Conservation (phyloP, 2,888 invertebrate genomes). For the Nomada ferruginata region DNA sequence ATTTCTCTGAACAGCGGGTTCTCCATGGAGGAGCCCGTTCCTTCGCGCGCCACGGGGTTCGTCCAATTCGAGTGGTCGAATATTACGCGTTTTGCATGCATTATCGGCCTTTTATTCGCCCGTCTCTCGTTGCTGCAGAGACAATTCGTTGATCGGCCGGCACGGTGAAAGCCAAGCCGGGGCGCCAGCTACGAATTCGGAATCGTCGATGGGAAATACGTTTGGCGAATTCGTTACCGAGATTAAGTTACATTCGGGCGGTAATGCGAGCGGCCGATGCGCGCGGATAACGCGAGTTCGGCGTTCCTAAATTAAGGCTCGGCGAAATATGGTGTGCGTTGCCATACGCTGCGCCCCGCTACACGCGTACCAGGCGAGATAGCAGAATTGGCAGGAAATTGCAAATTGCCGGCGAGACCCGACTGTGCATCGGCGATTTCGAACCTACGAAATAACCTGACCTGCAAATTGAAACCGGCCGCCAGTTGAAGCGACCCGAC, state of each 20-base stretch:
- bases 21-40: conserved; percentile 9
- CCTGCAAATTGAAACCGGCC: conserved; percentile 79
- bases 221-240: conserved; percentile 65
- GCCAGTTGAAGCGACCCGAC: conserved; percentile 56
- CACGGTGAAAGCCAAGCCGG: conserved; percentile 15
- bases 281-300: conserved; percentile 55
- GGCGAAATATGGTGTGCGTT: conserved; percentile 67
- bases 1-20: conserved; percentile 30
- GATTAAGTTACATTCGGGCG: conserved; percentile 61
- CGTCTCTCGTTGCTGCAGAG: conserved; percentile 30
- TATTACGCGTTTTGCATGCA: conserved; percentile 54
- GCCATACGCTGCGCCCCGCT: conserved; percentile 49
- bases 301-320: conserved; percentile 68
- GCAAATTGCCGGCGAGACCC: conserved; percentile 78
- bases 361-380: conserved; percentile 57
- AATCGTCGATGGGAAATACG: conserved; percentile 55
- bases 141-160: conserved; percentile 35
- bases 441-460: conserved; percentile 76
- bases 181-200: conserved; percentile 52
- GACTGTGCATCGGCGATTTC: conserved; percentile 61
- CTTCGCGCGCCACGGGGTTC: conserved; percentile 13
- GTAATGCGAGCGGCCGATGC: conserved; percentile 54
- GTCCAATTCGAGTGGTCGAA: conserved; percentile 10
- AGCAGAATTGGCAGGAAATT: conserved; percentile 80
- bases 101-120: conserved; percentile 49